Evolutionary conservation across 2,113 vertebrate genomes (phyloP), one percentile per base, ranked within the genome.

Genomic region (Ondatra zibethicus): DNA sequence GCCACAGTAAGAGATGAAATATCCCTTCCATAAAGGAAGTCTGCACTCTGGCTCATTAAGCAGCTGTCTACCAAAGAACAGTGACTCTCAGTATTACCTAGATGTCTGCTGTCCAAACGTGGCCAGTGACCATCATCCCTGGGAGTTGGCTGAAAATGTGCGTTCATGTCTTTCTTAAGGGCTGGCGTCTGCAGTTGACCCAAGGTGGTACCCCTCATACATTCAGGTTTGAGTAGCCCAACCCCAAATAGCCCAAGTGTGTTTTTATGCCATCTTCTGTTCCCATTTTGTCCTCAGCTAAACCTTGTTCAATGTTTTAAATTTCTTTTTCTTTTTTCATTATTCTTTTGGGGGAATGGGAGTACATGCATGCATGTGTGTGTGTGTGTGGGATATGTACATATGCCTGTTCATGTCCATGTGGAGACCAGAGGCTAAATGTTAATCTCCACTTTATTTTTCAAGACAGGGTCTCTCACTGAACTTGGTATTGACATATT

Each of bases 221-320:
- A 3, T 3, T 12, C 0, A 3, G n/a, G 27, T 27, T 55, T 13
- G 47, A 29, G 29, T 14, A 0, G 19, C 33, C 0, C 61, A 16
- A 27, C 65, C 61, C 68, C 45, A 5, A 33, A 29, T 0, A 78
- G 50, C 21, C 78, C 14, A 1, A 0, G 6, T 23, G 5, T 36
- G 0, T 45, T 78, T 52, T 31, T 5, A 23, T 11, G 58, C 19
- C 61, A 2, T 5, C 11, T 66, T 55, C 23, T 7, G 9, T 29
- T 66, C 45, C 29, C 11, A 12, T 89, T 58, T 19, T 29, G 33
- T 31, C 39, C 17, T 81, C 16, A 5, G 31, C 42, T 73, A 31
- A 11, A 13, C 33, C 21, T 29, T 17, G 4, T 36, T 50, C n/a
- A 9, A 23, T 55, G 23, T 52, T 29, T 14, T 75, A 1, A n/a